These are phyloP conservation scores for Drosophila lowei DNA, from an alignment of 1,140 invertebrate species.

Conservation along the genomic window DNA sequence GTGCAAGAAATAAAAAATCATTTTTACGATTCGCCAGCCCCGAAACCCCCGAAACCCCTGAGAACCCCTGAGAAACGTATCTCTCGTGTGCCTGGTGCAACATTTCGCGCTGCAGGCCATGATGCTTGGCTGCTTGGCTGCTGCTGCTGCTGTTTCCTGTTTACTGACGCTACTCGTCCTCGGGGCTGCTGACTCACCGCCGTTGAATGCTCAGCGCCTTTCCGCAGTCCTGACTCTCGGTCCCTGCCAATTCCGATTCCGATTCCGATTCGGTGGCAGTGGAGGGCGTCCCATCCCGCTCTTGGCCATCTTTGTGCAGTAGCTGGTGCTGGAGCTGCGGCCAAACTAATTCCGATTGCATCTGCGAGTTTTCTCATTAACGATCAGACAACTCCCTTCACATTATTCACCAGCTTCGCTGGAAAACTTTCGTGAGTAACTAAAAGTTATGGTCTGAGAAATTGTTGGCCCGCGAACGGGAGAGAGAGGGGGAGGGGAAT, in stretches of 20 bases:
- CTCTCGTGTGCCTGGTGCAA: conserved; percentile 65
- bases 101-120: conserved; percentile 70
- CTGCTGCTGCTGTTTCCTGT: conserved; percentile 55
- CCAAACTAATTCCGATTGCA: conserved; percentile 43
- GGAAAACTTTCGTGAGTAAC: conserved; percentile 43
- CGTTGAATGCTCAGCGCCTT: conserved; percentile 14
- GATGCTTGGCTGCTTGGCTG: neutral
- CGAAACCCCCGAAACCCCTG: no score
- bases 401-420: conserved; percentile 46
- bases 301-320: conserved; percentile 24
- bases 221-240: neutral
- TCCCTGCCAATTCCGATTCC: no score
- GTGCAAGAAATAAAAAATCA: conserved; percentile 60
- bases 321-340: conserved; percentile 28
- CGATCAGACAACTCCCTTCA: conserved; percentile 5
- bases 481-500: conserved; percentile 9
- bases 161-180: conserved; percentile 18
- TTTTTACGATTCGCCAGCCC: no score
- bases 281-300: conserved; percentile 2
- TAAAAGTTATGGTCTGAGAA: conserved; percentile 18
- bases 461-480: conserved; percentile 24
- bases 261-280: conserved; percentile 20
- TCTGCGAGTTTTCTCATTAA: conserved; percentile 24
- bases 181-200: conserved; percentile 59
- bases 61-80: no score